Base-by-base conservation (phyloP, 2,797 vertebrate genomes). In the Fringilla coelebs region DNA sequence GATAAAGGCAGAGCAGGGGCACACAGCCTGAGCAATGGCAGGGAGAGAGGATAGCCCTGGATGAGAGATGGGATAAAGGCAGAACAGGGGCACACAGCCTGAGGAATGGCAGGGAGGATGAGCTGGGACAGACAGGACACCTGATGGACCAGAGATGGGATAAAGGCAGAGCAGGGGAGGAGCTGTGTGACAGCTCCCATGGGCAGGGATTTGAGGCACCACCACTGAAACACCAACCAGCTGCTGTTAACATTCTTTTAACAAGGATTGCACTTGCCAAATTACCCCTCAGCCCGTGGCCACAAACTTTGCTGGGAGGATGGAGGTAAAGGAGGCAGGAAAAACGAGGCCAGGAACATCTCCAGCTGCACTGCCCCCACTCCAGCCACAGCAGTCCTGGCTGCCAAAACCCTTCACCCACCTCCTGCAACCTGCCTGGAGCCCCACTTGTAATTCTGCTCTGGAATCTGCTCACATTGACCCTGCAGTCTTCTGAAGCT, bases 201-300 rank as follows among this genome's bases (percentile, higher is more conserved):
- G 5, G 46, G 25, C 32, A 67, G 15, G 0, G 8, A 7, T 21
- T 6, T n/a, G 58, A 34, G 67, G 26, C 8, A 49, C 17, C 36
- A 7, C 15, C 55, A 21, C 48, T 19, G 4, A 40, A 72, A 21
- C 55, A 49, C n/a, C 36, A 4, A 26, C 5, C 14, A 71, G 46
- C 57, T 72, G 49, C 19, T 82, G 17, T 6, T 9, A 45, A 25
- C 49, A 1, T 9, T 4, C 51, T 7, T 19, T 29, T 10, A 31
- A 5, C 43, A 24, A 32, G 29, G 17, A 11, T 0, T 1, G 0
- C 2, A 0, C 1, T 2, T 9, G 7, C 22, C 46, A 34, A n/a
- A 3, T 26, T 13, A 49, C 3, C 60, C 55, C 63, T 46, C 73
- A 58, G 38, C 16, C 73, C 10, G 0, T 0, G 6, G 18, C 0